These are phyloP conservation scores for Dipodomys stephensi DNA, from an alignment of 2,113 vertebrate genomes.

Conservation along the genomic window DNA sequence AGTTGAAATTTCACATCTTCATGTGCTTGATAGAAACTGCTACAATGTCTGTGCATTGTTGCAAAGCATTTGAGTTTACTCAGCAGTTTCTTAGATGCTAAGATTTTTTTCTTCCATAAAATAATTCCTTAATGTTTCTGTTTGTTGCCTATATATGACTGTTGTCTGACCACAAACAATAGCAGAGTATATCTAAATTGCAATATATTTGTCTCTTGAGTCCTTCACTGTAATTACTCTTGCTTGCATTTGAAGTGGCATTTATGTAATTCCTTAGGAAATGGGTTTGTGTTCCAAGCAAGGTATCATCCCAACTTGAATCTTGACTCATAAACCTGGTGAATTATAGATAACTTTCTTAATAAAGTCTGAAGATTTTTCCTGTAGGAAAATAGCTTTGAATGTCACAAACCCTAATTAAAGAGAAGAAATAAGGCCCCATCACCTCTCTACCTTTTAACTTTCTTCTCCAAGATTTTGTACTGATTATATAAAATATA, in stretches of 20 bases:
- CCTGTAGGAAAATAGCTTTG: conserved; percentile 16
- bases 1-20: conserved; percentile 1
- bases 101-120: conserved; percentile 34
- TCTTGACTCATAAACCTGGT: conserved; percentile 7
- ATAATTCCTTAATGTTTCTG: conserved; percentile 40
- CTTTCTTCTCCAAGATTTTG: neutral
- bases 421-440: neutral
- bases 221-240: conserved; percentile 6
- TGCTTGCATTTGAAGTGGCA: neutral
- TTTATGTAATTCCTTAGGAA: conserved; percentile 26
- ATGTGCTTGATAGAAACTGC: neutral
- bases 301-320: conserved; percentile 29
- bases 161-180: conserved; percentile 35
- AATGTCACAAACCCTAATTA: neutral
- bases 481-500: conserved; percentile 3
- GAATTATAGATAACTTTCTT: neutral
- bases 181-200: conserved; percentile 9
- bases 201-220: conserved; percentile 24
- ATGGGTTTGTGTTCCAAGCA: neutral
- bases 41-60: neutral
- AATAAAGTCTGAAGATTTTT: conserved; percentile 10
- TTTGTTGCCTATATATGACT: conserved; percentile 35
- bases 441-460: neutral
- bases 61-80: neutral
- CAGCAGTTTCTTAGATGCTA: conserved; percentile 20